Conservation (phyloP, 2,797 vertebrate species). For the Acipenser ruthenus region DNA sequence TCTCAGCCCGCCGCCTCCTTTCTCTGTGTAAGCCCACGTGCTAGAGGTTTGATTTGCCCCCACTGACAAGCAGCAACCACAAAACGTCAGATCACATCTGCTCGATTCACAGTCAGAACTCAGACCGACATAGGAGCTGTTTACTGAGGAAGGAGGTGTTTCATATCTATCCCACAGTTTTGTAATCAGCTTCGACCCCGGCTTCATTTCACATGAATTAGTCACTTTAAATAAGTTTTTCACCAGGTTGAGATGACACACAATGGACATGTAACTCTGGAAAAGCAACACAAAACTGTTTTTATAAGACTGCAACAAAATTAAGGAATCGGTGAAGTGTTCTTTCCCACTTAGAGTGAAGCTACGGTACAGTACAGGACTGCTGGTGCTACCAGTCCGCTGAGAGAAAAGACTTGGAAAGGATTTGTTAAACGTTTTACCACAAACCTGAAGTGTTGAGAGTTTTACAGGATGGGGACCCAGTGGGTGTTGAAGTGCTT, state of each 20-base stretch:
- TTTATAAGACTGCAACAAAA: no score
- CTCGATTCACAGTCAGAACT: neutral
- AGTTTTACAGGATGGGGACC: constrained; percentile 17
- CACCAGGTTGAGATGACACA: constrained; percentile 7
- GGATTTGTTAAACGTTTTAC: neutral
- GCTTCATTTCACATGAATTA: constrained; percentile 12
- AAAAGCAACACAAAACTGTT: neutral
- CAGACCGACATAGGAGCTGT: neutral
- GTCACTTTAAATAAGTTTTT: neutral
- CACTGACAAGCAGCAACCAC: constrained; percentile 13
- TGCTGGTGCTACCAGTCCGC: no score
- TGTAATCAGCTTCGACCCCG: neutral
- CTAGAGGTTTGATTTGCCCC: constrained; percentile 9
- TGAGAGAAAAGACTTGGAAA: no score
- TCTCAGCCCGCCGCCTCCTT: constrained; percentile 3
- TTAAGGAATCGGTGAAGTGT: no score
- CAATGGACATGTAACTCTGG: constrained; percentile 2
- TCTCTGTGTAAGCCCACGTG: constrained; percentile 4
- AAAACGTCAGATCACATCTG: constrained; percentile 5
- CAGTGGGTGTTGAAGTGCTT: constrained; percentile 18
- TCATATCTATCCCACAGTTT: neutral
- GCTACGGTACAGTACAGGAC: no score
- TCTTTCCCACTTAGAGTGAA: no score
- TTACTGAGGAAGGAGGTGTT: neutral
- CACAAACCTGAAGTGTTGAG: neutral